Percentiles rank a stretch among this genome's conserved stretches.
phyloP scores from a whole-genome alignment of 2,113 vertebrate genomes.

The Pteruthius melanotis region DNA sequence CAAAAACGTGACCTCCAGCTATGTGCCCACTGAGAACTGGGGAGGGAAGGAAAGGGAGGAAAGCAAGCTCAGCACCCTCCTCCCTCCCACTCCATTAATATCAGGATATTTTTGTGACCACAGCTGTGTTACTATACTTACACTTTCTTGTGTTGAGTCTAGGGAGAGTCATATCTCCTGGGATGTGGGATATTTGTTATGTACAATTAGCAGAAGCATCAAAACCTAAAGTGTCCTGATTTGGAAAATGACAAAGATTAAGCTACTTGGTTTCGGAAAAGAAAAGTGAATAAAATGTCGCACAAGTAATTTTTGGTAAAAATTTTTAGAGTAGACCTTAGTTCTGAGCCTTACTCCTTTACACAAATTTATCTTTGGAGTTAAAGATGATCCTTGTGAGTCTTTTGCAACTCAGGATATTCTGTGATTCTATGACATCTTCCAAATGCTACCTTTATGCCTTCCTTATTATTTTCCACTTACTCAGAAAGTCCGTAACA shows the following conservation, averaged over 20 bases:
- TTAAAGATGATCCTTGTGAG: neutral
- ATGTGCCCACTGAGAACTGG: neutral
- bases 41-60: neutral
- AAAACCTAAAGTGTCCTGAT: neutral
- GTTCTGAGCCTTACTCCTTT: neutral
- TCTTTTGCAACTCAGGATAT: neutral
- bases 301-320: neutral
- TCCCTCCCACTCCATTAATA: neutral
- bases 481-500: neutral
- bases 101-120: slow-evolving; percentile 35
- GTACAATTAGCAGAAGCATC: neutral
- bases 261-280: neutral
- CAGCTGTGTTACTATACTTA: slow-evolving; percentile 57
- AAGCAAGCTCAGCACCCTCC: slow-evolving; percentile 13
- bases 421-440: neutral
- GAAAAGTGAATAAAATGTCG: neutral
- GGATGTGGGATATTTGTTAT: neutral
- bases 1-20: neutral
- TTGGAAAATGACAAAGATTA: neutral
- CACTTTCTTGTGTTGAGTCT: slow-evolving; percentile 3
- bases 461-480: neutral
- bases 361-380: neutral
- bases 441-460: neutral
- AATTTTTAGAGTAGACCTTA: neutral
- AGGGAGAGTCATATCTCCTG: neutral